A percentile compares a stretch with the other conserved stretches of the same genome.
Conservation (phyloP, 2,888 invertebrate genomes). For the Corbicula japonica region DNA sequence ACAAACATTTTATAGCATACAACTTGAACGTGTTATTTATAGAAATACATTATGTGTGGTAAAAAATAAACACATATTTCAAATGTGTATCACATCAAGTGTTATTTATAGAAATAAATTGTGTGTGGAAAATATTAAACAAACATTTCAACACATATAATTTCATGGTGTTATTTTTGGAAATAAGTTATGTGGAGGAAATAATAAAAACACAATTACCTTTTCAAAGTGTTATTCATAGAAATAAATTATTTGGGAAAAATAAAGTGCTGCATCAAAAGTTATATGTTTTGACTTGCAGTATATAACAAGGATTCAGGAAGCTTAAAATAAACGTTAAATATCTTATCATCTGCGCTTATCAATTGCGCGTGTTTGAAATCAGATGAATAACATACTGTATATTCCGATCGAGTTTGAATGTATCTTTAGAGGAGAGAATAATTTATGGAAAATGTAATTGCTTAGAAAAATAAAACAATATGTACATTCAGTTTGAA, state of each 20-base stretch:
- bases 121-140: conserved; percentile 12
- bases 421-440: too few species aligned
- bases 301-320: not conserved
- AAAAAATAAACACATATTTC: not conserved
- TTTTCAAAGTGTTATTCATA: not conserved
- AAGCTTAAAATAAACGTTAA: not conserved
- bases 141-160: not conserved
- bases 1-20: conserved; percentile 3
- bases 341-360: not conserved
- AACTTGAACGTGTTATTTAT: not conserved
- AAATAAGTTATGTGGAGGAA: not conserved
- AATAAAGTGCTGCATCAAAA: not conserved
- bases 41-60: not conserved
- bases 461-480: too few species aligned
- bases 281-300: not conserved
- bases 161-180: not conserved
- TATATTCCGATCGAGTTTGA: not conserved
- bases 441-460: too few species aligned
- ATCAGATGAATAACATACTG: not conserved
- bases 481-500: too few species aligned
- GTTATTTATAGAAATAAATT: not conserved
- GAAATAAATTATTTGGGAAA: not conserved
- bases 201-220: not conserved
- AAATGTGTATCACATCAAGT: not conserved
- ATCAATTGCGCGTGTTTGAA: not conserved